Evolutionary conservation across 2,797 vertebrate genomes (phyloP).

Genomic region (Iguana delicatissima): DNA sequence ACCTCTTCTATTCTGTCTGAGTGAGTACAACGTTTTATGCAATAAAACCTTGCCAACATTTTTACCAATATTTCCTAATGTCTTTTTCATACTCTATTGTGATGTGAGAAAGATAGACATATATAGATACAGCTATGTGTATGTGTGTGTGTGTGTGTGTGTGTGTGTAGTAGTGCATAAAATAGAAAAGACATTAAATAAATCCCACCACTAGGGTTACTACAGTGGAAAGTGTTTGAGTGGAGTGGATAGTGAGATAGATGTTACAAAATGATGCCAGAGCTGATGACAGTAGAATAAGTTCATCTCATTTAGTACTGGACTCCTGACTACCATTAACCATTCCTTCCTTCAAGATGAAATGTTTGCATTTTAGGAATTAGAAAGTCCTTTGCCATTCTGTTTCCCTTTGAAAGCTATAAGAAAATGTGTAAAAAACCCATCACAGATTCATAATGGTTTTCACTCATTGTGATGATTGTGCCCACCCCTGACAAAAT

Average conservation of each 20-base stretch:
- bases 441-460: not conserved
- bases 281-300: not conserved
- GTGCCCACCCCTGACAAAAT: not conserved
- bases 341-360: not conserved
- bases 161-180: not conserved
- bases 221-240: conserved; percentile 27
- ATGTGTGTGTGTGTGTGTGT: not conserved
- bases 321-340: not conserved
- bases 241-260: conserved; percentile 32
- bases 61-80: conserved; percentile 41
- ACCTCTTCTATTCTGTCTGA: conserved; percentile 13
- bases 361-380: conserved; percentile 15
- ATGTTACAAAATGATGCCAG: not conserved
- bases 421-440: not conserved
- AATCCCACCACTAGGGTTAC: not conserved
- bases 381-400: not conserved
- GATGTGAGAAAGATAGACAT: not conserved
- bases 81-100: conserved; percentile 35
- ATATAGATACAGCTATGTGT: not conserved
- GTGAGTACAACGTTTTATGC: conserved; percentile 46
- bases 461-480: not conserved
- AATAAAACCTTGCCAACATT: conserved; percentile 63
- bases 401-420: not conserved
- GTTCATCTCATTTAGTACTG: not conserved
- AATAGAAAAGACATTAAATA: conserved; percentile 61